Percentiles rank a stretch among this genome's conserved stretches.
Evolutionary conservation across 2,797 vertebrate genomes (phyloP).

Genomic region (Enteromius afrohamiltoni): DNA sequence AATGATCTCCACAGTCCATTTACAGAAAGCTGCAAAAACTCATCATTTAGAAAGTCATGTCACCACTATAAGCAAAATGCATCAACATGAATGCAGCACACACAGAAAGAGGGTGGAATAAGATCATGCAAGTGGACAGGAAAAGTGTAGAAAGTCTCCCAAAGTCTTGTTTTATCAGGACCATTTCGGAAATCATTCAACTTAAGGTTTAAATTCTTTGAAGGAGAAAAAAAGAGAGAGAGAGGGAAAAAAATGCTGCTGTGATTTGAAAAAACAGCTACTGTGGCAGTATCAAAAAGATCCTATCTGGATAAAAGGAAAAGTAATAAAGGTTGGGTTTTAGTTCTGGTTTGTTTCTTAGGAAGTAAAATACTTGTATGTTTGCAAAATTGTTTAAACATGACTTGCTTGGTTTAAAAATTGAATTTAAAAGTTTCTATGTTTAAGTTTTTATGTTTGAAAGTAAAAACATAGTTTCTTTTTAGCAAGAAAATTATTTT

Average conservation of each 20-base stretch:
- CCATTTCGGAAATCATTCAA: background rate
- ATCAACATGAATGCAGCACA: background rate
- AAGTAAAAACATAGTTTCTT: background rate
- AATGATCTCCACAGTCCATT: background rate
- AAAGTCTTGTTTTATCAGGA: background rate
- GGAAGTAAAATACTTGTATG: background rate
- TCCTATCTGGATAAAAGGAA: slow-evolving; percentile 33
- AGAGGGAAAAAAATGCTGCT: no score
- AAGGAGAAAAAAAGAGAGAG: background rate
- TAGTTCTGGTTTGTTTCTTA: background rate
- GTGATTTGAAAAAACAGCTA: slow-evolving; percentile 17
- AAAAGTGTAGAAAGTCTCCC: background rate
- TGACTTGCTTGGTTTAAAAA: background rate
- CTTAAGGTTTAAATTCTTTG: slow-evolving; percentile 13
- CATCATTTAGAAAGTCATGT: background rate
- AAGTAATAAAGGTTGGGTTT: slow-evolving; percentile 22
- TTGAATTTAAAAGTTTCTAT: background rate
- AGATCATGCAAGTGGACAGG: no score
- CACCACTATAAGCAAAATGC: background rate
- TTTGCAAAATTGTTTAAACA: background rate
- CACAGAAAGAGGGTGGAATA: no score
- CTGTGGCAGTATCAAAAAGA: slow-evolving; percentile 3
- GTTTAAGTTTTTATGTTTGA: background rate
- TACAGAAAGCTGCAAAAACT: background rate
- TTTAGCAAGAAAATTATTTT: background rate